Conservation (phyloP, 1,140 invertebrate genomes). For the Bathynomus jamesi region DNA sequence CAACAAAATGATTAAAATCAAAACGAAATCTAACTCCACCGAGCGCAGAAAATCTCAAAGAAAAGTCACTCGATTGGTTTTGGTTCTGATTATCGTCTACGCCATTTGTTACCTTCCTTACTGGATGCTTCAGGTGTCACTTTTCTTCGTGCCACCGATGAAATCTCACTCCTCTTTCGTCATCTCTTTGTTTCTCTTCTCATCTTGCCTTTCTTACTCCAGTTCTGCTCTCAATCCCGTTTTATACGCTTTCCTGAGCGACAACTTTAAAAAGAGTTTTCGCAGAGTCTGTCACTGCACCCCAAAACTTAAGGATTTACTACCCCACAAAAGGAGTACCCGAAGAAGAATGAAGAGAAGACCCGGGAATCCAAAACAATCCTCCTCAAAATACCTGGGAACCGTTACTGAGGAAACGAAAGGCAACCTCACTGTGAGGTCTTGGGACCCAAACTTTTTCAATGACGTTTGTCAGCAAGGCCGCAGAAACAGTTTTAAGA, state of each 20-base stretch:
- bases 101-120: slow-evolving; percentile 94
- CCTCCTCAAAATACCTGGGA: too few relatives aligned
- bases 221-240: slow-evolving; percentile 97
- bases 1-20: slow-evolving; percentile 72
- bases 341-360: too few relatives aligned
- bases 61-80: slow-evolving; percentile 86
- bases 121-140: slow-evolving; percentile 72
- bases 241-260: slow-evolving; percentile 85
- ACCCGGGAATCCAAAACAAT: too few relatives aligned
- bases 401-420: too few relatives aligned
- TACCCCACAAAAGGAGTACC: too few relatives aligned
- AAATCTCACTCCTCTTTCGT: slow-evolving; percentile 59
- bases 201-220: slow-evolving; percentile 83
- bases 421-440: too few relatives aligned
- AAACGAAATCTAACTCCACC: slow-evolving; percentile 61
- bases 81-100: slow-evolving; percentile 93
- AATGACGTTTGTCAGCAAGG: too few relatives aligned
- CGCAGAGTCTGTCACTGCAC: too few relatives aligned
- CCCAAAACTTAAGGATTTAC: too few relatives aligned
- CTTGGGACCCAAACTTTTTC: too few relatives aligned
- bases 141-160: slow-evolving; percentile 52
- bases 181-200: slow-evolving; percentile 68
- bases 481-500: too few relatives aligned
- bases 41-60: slow-evolving; percentile 85
- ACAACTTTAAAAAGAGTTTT: slow-evolving; percentile 92